Evolutionary conservation across 1,140 invertebrate species (phyloP), one percentile per base, ranked within the genome.

Genomic region (Zaprionus inermis): DNA sequence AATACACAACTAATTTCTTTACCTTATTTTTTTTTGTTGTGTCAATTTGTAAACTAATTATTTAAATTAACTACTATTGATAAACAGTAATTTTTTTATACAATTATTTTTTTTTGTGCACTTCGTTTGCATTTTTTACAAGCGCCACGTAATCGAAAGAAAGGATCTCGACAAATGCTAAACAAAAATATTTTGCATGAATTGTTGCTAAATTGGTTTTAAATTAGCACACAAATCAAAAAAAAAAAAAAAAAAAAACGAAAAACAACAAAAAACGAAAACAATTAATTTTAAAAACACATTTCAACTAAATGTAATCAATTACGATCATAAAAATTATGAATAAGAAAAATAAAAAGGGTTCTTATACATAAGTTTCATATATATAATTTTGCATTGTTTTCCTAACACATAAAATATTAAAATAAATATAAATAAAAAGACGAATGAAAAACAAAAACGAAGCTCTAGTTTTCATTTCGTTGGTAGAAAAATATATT

Each of bases 331-430:
- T 57, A 55, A 70, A 16, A 51, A 70, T 61, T 59, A 36, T 22
- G 6, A 55, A 34, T 20, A 11, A 55, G 16, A 68, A 59, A 38
- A 61, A 41, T 12, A 61, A 63, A 76, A 83, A 76, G 67, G 68
- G 72, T 84, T 83, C 81, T 80, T 80, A 84, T 77, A 85, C 34
- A 85, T 83, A 83, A 76, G 73, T 79, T 83, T 85, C 73, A 77
- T 80, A 78, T 80, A 78, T 78, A 80, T 80, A 70, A 80, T 85
- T 85, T 85, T 71, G 75, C 78, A 85, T 85, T 86, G 79, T 85
- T 85, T 85, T 81, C 78, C 83, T 85, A 85, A 86, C 75, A 85
- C 80, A 57, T 67, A 81, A 76, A 55, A 78, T 81, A 82, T 72
- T 71, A 68, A 77, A 70, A 64, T 79, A 65, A 77, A 77, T 80